Conservation (phyloP, 2,113 vertebrate species). For the Semicossyphus pulcher region DNA sequence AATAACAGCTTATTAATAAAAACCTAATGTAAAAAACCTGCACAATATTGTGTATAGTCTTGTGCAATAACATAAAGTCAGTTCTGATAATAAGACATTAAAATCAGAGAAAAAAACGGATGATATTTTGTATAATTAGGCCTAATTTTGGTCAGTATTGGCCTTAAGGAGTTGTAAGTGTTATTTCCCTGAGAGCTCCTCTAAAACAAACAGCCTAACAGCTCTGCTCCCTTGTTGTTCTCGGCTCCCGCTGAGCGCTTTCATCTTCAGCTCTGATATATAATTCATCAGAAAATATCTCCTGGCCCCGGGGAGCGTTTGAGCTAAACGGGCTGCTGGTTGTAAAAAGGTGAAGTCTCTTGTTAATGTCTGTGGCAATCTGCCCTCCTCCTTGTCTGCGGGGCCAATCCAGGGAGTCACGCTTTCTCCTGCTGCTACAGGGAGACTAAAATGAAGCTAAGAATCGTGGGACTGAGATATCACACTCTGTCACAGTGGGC, state of each 20-base stretch:
- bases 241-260: constrained; percentile 71
- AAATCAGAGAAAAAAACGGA: not conserved
- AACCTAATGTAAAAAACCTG: not conserved
- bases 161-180: not conserved
- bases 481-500: constrained; percentile 13
- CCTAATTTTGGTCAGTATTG: not conserved
- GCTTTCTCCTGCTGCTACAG: constrained; percentile 66
- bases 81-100: not conserved
- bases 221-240: constrained; percentile 58
- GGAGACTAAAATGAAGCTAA: constrained; percentile 66
- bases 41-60: not conserved
- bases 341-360: constrained; percentile 78
- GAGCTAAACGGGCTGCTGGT: constrained; percentile 76
- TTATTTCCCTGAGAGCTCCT: constrained; percentile 33
- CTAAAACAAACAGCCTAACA: constrained; percentile 67
- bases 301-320: constrained; percentile 75
- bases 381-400: constrained; percentile 70
- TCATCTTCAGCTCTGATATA: constrained; percentile 81
- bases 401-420: constrained; percentile 68
- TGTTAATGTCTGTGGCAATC: constrained; percentile 79
- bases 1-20: constrained; percentile 37
- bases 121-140: not conserved
- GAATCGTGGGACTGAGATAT: constrained; percentile 69
- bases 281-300: constrained; percentile 83
- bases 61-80: not conserved